Evolutionary conservation across 30 jellyfish, hydroid and myxozoan genomes (phyloP).

Genomic region (Cassiopea xamachana): DNA sequence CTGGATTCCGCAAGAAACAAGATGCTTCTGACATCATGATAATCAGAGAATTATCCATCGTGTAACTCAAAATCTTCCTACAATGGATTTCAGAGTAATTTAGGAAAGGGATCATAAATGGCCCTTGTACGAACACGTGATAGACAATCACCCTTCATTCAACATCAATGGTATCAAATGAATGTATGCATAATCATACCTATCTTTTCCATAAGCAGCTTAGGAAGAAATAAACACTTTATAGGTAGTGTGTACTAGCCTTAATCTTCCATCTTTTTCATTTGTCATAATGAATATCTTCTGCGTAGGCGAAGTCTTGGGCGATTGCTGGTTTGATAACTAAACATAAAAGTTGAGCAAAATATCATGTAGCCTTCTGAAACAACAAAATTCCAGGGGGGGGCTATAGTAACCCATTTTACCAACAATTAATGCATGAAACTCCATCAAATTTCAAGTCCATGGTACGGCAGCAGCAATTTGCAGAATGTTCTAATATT

Average conservation of each 20-base stretch:
- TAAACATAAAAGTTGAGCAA: background rate
- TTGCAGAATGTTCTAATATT: too few relatives aligned
- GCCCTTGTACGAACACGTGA: too few relatives aligned
- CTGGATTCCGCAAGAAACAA: constrained; percentile 76
- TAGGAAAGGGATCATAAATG: too few relatives aligned
- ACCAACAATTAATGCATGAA: too few relatives aligned
- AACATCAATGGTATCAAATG: too few relatives aligned
- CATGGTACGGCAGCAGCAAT: too few relatives aligned
- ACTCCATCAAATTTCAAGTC: too few relatives aligned
- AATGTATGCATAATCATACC: too few relatives aligned
- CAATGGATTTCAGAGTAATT: background rate
- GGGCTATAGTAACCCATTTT: too few relatives aligned
- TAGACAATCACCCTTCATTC: too few relatives aligned
- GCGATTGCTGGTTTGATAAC: constrained; percentile 29
- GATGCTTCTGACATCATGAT: constrained; percentile 90
- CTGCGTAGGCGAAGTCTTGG: constrained; percentile 33
- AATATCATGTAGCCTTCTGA: background rate
- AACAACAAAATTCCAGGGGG: too few relatives aligned
- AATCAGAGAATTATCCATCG: constrained; percentile 79
- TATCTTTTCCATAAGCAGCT: background rate
- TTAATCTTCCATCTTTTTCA: background rate
- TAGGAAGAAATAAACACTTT: background rate
- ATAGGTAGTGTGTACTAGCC: constrained; percentile 3
- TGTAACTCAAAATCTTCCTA: constrained; percentile 46
- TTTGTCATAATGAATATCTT: background rate